A percentile compares a stretch with the other conserved stretches of the same genome.
Conservation (phyloP, 2,888 invertebrate species). For the Drosophila crucigera region DNA sequence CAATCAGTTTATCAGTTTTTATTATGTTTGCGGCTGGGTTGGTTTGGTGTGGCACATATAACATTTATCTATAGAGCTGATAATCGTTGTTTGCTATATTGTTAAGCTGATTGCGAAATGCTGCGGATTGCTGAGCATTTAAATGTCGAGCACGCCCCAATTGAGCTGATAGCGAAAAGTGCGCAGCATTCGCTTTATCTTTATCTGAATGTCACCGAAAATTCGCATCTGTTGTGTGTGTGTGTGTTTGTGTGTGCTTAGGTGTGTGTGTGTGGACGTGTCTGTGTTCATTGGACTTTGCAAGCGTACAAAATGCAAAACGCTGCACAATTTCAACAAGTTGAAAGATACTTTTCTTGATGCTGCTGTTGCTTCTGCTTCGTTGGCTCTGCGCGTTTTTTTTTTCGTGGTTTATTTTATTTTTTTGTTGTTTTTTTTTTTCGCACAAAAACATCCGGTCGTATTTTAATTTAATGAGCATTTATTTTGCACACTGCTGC, state of each 20-base stretch:
- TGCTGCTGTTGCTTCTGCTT: slow-evolving; percentile 43
- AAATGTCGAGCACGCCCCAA: slow-evolving; percentile 30
- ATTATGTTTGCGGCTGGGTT: not conserved
- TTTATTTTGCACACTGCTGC: slow-evolving; percentile 63
- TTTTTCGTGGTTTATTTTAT: slow-evolving; percentile 13
- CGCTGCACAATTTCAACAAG: slow-evolving; percentile 61
- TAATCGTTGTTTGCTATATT: slow-evolving; percentile 10
- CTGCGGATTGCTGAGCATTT: slow-evolving; percentile 31
- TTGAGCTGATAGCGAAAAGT: slow-evolving; percentile 65
- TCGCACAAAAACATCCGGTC: slow-evolving; percentile 82
- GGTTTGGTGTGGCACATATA: not conserved
- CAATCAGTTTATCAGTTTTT: slow-evolving; percentile 7
- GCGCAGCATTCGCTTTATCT: slow-evolving; percentile 72
- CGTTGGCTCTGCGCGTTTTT: slow-evolving; percentile 57
- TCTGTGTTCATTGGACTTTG: slow-evolving; percentile 27
- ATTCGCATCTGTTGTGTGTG: slow-evolving; percentile 14
- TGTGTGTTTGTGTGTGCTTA: slow-evolving; percentile 10
- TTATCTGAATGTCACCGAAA: slow-evolving; percentile 72
- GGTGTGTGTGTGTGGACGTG: slow-evolving; percentile 4
- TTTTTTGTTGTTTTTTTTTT: slow-evolving; percentile 42
- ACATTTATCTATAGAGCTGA: slow-evolving; percentile 26
- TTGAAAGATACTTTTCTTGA: slow-evolving; percentile 47
- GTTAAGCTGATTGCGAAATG: slow-evolving; percentile 12
- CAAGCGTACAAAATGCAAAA: slow-evolving; percentile 57
- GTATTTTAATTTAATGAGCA: slow-evolving; percentile 81